Evolutionary conservation across 1,140 invertebrate genomes (phyloP), one percentile per base, ranked within the genome.

Genomic region (Musca domestica): DNA sequence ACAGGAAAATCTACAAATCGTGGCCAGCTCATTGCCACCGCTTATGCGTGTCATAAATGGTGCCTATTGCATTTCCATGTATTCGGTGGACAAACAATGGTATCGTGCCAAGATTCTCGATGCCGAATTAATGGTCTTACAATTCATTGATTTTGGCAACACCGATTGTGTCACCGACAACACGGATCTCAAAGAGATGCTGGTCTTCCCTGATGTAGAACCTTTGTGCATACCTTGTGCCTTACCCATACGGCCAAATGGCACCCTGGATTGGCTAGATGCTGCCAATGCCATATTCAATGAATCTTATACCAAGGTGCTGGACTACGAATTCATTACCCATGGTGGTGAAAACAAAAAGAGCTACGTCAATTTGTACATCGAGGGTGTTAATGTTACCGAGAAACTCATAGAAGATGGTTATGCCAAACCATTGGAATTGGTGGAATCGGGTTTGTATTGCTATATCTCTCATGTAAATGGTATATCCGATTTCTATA

Each of bases 91-190:
- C 74, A 86, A 89, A 46, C 77, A 82, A 23, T 95, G 92, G 92
- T 95, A 94, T 74, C 84, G 93, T 71, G 92, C 92, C 1, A 86
- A 89, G 72, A 88, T 94, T n/a, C 83, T 92, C 1, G 90, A 92
- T 71, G 83, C 85, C 12, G 89, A 88, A 61, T 87, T 90, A 22
- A 90, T 87, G 14, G 90, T 90, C 1, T 88, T 95, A 0, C 85
- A 88, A 25, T 95, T 93, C 74, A 88, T 95, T 3, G 94, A 96
- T 76, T 94, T 89, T 76, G 94, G 94, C 7, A 92, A 92, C 70
- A 90, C 89, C 0, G 91, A 92, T 73, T 85, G 88, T 0, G 83
- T 90, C 0, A 84, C 88, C 46, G 89, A 88, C 64, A 83, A 83
- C 12, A 82, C 82, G 0, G 76, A 86, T 10, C 83, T 91, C 1